phyloP scores from a whole-genome alignment of 2,797 vertebrate species.

The Pristis pectinata region DNA sequence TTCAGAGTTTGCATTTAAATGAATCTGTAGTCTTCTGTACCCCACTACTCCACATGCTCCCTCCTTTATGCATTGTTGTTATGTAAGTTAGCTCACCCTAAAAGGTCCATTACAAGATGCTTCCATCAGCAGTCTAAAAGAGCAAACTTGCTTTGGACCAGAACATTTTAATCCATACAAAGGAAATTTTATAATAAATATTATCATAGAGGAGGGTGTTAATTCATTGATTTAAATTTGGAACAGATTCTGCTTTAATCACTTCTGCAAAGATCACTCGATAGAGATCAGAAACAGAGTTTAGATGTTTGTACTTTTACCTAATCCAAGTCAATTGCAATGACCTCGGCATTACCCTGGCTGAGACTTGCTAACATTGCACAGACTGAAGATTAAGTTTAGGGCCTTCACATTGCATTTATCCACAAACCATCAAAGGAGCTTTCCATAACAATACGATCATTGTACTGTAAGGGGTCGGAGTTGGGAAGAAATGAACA shows the following conservation, averaged over 20 bases:
- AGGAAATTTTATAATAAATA: neutral
- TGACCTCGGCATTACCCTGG: neutral
- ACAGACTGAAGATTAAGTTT: neutral
- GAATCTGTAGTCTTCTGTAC: neutral
- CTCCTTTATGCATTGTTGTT: neutral
- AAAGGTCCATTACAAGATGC: neutral
- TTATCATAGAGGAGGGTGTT: neutral
- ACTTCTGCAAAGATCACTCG: neutral
- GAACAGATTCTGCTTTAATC: neutral
- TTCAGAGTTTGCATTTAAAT: neutral
- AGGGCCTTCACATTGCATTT: neutral
- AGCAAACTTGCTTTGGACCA: neutral
- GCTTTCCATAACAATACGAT: neutral
- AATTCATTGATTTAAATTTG: neutral
- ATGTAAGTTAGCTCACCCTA: neutral
- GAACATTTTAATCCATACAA: neutral
- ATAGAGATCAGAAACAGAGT: neutral
- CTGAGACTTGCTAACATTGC: neutral
- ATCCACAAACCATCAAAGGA: neutral
- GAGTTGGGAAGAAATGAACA: neutral
- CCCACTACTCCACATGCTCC: too few relatives aligned
- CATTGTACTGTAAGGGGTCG: neutral
- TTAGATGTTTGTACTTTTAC: neutral
- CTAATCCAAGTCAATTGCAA: slow-evolving; percentile 9
- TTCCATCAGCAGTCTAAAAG: neutral